Percentiles rank a stretch among this genome's conserved stretches.
Conservation (phyloP, 2,797 vertebrate genomes). For the Sus cebifrons region DNA sequence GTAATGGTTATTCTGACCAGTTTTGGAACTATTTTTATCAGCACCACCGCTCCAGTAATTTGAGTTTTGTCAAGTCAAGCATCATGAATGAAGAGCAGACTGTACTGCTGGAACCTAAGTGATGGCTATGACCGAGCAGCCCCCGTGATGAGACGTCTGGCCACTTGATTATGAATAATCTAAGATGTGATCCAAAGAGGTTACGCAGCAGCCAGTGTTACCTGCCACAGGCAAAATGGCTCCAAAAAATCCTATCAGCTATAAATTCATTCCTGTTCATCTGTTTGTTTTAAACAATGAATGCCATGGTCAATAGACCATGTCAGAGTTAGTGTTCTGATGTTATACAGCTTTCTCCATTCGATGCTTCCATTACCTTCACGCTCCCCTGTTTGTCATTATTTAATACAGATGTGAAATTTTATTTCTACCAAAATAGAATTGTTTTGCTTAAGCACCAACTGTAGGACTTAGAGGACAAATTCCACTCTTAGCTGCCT, state of each 20-base stretch:
- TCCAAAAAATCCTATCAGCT: neutral
- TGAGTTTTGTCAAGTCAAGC: constrained; percentile 37
- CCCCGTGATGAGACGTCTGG: neutral
- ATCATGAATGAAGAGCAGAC: neutral
- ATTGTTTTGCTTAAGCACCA: constrained; percentile 21
- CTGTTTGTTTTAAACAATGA: neutral
- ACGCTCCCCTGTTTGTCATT: neutral
- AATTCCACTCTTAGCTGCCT: constrained; percentile 51
- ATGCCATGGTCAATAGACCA: neutral
- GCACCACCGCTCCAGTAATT: neutral
- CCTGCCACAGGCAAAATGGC: neutral
- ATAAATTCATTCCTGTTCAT: neutral
- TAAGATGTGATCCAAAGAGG: constrained; percentile 19
- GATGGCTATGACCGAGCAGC: neutral
- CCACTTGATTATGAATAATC: neutral
- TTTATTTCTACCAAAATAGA: constrained; percentile 64
- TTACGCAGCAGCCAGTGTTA: neutral
- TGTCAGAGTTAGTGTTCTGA: neutral
- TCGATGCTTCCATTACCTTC: constrained; percentile 7
- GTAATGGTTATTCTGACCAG: neutral
- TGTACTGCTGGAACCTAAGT: neutral
- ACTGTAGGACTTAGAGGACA: constrained; percentile 47
- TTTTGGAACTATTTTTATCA: constrained; percentile 51
- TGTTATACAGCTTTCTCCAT: neutral
- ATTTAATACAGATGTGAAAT: constrained; percentile 66